Evolutionary conservation across 2,113 vertebrate genomes (phyloP), one percentile per base, ranked within the genome.

Genomic region (Lophura nycthemera): DNA sequence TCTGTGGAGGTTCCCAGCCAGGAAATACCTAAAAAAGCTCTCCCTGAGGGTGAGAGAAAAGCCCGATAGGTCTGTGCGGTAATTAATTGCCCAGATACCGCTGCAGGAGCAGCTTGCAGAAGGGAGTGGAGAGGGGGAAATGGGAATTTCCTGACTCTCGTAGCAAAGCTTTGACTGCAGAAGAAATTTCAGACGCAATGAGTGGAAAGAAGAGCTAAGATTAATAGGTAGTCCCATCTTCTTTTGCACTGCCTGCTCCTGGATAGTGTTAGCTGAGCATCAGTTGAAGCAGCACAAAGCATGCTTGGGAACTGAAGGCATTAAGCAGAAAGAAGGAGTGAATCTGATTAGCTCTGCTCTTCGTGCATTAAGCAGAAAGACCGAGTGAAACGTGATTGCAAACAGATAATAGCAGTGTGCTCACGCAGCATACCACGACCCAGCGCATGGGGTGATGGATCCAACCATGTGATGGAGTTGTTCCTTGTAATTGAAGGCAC

Each of bases 321-420:
- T 86, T 92, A 93, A 89, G 92, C 90, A 90, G 92, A 93, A 82
- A 94, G 93, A 79, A 87, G 65, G 86, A 84, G 86, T 0, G 65
- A 96, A 97, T 94, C 78, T 94, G 93, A 97, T 97, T 96, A 97
- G 81, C 95, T 72, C 86, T 95, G 95, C 88, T 95, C 95, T 93
- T 92, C 19, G 0, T 96, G 93, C 92, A 93, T 96, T 95, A 95
- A 90, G 93, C 91, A 92, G 90, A 88, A 96, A 90, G 87, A 87
- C 1, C 1, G 83, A 79, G 74, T 95, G 92, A 94, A 92, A 95
- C 88, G 74, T 95, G 95, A 95, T 96, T 94, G 92, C 90, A 86
- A 95, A 57, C 80, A 93, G 92, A 95, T 95, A 93, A 91, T 77
- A 91, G 92, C 89, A 87, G 90, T 88, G 78, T 88, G 91, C 86